Conservation (phyloP, 2,797 vertebrate species). For the Notamacropus eugenii region DNA sequence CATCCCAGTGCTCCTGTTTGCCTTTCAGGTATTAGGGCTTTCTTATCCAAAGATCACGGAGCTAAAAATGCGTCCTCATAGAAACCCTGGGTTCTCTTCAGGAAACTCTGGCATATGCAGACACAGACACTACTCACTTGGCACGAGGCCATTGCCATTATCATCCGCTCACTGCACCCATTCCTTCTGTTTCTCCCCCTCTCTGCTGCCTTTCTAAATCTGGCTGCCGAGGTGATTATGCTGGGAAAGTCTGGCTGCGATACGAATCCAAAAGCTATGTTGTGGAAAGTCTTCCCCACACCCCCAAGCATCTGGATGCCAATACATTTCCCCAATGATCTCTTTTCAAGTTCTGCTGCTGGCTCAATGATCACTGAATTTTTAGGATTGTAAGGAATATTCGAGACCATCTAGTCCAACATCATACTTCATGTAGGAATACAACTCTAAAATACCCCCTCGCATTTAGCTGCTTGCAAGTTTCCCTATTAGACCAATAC, state of each 20-base stretch:
- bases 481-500: background rate
- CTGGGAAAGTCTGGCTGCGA: background rate
- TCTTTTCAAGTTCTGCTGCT: background rate
- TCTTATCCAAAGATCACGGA: slow-evolving; percentile 49
- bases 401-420: background rate
- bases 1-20: slow-evolving; percentile 24
- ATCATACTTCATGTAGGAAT: background rate
- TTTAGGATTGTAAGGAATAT: background rate
- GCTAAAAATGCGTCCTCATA: background rate
- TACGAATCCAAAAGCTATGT: background rate
- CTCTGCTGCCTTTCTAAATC: rapidly evolving
- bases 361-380: background rate
- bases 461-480: background rate
- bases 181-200: slow-evolving; percentile 1
- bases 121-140: background rate
- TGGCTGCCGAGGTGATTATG: background rate
- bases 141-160: background rate
- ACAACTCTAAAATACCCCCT: background rate
- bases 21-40: slow-evolving; percentile 63
- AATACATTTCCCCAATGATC: background rate
- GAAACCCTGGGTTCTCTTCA: background rate
- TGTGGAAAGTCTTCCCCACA: background rate
- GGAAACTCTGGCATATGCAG: background rate
- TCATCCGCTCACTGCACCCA: background rate
- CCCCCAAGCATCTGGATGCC: background rate